These are phyloP conservation scores for Galago senegalensis DNA, from an alignment of 2,797 vertebrate genomes.

Conservation along the genomic window DNA sequence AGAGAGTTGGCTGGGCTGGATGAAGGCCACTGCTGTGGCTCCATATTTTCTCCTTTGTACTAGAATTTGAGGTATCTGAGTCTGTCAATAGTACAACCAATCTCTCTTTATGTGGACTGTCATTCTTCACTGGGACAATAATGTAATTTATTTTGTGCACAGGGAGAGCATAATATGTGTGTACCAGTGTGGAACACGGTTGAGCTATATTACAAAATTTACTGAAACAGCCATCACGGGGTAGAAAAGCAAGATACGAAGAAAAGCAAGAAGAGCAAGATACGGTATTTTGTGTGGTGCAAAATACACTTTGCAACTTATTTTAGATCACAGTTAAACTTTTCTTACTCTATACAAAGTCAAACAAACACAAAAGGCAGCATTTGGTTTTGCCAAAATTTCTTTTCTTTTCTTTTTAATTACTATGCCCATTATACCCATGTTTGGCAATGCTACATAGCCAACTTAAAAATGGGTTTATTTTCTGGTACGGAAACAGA, in stretches of 20 bases:
- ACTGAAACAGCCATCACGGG: background rate
- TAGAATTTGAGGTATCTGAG: background rate
- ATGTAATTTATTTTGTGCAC: background rate
- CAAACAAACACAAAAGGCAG: background rate
- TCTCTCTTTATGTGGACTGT: background rate
- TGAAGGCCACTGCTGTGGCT: too few relatives aligned
- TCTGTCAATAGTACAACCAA: background rate
- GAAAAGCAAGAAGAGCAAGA: too few relatives aligned
- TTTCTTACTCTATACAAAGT: background rate
- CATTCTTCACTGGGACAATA: background rate
- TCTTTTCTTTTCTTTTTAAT: background rate
- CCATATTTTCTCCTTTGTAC: background rate
- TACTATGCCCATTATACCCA: background rate
- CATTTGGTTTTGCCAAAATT: background rate
- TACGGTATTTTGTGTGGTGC: too few relatives aligned
- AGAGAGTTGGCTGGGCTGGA: background rate
- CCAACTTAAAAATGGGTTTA: background rate
- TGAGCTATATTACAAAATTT: background rate
- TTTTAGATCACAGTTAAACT: background rate
- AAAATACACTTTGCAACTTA: background rate
- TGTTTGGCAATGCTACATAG: background rate
- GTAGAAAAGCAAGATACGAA: background rate
- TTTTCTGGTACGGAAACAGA: background rate
- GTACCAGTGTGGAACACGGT: fast-evolving
- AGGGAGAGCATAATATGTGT: background rate